phyloP scores from a whole-genome alignment of 2,888 invertebrate genomes.

The Ormyrus labotus region DNA sequence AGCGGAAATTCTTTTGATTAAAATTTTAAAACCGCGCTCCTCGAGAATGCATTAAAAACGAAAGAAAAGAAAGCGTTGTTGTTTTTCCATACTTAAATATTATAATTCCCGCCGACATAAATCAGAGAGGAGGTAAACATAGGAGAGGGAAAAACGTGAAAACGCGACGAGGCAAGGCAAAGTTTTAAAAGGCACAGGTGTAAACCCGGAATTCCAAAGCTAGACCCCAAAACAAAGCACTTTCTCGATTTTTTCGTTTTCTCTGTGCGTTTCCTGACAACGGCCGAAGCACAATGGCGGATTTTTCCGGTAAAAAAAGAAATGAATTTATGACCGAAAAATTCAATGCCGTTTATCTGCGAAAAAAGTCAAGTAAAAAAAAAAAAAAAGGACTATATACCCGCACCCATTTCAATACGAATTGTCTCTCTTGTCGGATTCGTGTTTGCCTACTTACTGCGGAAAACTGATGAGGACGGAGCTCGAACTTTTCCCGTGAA shows the following conservation, averaged over 20 bases:
- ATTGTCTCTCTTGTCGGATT: too few species aligned
- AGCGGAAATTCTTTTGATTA: too few species aligned
- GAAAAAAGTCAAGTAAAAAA: too few species aligned
- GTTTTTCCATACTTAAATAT: neutral
- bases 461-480: too few species aligned
- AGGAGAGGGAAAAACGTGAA: neutral
- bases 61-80: too few species aligned
- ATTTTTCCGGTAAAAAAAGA: neutral
- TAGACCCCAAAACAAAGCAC: conserved; percentile 3
- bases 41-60: too few species aligned
- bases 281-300: neutral
- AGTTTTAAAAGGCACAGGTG: neutral
- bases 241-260: conserved; percentile 6
- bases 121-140: neutral
- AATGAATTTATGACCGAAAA: too few species aligned
- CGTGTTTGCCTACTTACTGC: too few species aligned
- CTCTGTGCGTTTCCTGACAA: neutral
- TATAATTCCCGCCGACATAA: neutral
- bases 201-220: conserved; percentile 10
- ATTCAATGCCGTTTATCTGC: too few species aligned
- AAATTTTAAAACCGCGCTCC: too few species aligned
- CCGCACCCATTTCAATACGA: too few species aligned
- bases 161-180: neutral
- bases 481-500: neutral
- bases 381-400: too few species aligned